A percentile compares a stretch with the other conserved stretches of the same genome.
Conservation (phyloP, 2,797 vertebrate genomes). For the Hafferia zeledoni region DNA sequence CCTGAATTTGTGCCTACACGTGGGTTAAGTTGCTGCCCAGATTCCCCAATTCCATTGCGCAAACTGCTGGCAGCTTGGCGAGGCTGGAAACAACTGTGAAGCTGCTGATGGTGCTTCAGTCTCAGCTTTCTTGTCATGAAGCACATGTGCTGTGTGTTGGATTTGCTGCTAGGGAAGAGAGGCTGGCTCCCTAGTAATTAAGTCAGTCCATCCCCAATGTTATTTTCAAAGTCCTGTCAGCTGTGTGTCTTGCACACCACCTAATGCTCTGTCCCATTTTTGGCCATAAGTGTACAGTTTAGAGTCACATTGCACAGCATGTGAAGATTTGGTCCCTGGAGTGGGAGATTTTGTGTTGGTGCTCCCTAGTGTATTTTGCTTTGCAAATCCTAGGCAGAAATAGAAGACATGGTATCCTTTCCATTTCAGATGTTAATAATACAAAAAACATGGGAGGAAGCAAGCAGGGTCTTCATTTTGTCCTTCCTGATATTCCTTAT, state of each 20-base stretch:
- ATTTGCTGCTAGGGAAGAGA: neutral
- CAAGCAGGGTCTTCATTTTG: neutral
- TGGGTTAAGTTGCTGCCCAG: neutral
- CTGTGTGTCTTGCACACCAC: neutral
- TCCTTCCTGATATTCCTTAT: neutral
- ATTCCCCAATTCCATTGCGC: rapidly evolving
- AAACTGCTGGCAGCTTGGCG: rapidly evolving
- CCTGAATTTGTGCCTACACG: neutral
- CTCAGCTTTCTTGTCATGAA: neutral
- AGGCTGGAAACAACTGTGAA: neutral
- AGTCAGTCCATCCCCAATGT: neutral
- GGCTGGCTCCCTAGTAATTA: neutral
- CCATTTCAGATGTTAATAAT: neutral
- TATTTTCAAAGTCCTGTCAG: neutral
- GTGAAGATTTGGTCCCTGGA: neutral
- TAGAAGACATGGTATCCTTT: neutral
- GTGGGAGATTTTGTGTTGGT: neutral
- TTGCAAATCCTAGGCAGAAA: neutral
- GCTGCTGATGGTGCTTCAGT: rapidly evolving
- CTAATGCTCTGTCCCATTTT: neutral
- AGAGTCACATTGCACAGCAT: no score
- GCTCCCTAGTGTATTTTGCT: neutral
- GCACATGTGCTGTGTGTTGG: neutral
- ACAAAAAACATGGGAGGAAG: neutral
- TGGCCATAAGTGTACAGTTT: neutral